Conservation (phyloP, 2,797 vertebrate species). For the Hapalemur alaotrensis region DNA sequence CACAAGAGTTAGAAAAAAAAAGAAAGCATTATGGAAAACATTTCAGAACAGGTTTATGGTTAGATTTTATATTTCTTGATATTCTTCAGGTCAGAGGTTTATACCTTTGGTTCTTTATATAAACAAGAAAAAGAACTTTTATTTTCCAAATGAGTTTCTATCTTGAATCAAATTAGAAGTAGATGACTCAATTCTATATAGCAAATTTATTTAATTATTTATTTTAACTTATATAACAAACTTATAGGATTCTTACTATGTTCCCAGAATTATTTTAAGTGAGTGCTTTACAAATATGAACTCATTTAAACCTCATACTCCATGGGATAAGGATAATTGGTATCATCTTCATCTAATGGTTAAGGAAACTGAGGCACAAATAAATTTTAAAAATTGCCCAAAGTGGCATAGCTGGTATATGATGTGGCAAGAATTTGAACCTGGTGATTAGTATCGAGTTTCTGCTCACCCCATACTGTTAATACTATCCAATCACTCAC, state of each 20-base stretch:
- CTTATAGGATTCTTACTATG: background rate
- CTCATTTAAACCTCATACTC: background rate
- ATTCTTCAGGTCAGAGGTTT: slow-evolving; percentile 8
- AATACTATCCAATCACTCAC: background rate
- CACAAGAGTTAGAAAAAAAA: background rate
- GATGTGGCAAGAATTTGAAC: background rate
- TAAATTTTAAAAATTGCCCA: background rate
- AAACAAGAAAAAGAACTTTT: background rate
- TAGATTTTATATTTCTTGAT: background rate
- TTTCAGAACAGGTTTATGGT: background rate
- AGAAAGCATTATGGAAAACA: background rate
- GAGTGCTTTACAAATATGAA: slow-evolving; percentile 22
- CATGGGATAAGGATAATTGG: background rate
- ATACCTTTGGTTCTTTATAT: background rate
- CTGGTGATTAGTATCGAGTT: background rate
- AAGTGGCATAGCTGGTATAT: background rate
- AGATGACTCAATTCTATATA: background rate
- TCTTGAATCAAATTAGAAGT: background rate
- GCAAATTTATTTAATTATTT: background rate
- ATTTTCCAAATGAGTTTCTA: slow-evolving; percentile 6
- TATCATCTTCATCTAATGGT: background rate
- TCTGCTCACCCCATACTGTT: background rate
- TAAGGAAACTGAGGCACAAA: background rate
- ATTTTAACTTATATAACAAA: background rate
- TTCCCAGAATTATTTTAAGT: background rate